Percentiles rank a stretch among this genome's conserved stretches.
Evolutionary conservation across 2,888 invertebrate genomes (phyloP).

Genomic region (Papilio protenor): DNA sequence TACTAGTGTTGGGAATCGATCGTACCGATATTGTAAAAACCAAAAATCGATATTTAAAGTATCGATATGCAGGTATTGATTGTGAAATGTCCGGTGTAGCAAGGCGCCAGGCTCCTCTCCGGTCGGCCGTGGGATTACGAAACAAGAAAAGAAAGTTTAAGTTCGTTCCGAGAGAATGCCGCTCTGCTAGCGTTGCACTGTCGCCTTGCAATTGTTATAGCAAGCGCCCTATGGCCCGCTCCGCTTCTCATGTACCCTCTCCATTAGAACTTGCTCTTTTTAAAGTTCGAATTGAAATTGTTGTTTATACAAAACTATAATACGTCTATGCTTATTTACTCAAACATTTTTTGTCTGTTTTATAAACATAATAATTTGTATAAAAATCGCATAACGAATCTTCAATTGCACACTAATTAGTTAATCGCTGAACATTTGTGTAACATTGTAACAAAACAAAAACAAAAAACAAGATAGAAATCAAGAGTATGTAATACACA

Average conservation of each 20-base stretch:
- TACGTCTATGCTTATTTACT: not conserved
- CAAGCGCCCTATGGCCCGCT: slow-evolving; percentile 58
- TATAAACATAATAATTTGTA: not conserved
- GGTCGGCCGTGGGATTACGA: slow-evolving; percentile 75
- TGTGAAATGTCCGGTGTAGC: slow-evolving; percentile 60
- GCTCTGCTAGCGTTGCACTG: slow-evolving; percentile 57
- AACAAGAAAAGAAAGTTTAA: slow-evolving; percentile 78
- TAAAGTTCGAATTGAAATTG: slow-evolving; percentile 31
- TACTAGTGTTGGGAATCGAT: not conserved
- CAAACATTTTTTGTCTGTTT: not conserved
- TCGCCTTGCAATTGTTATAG: slow-evolving; percentile 56
- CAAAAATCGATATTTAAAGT: slow-evolving; percentile 52
- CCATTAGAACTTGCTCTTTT: slow-evolving; percentile 64
- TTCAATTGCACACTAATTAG: slow-evolving; percentile 25
- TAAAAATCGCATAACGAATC: slow-evolving; percentile 8
- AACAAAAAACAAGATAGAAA: slow-evolving; percentile 42
- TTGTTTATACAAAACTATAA: not conserved
- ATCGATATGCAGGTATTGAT: slow-evolving; percentile 56
- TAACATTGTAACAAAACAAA: slow-evolving; percentile 32
- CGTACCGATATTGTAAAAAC: slow-evolving; percentile 42
- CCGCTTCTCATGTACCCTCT: slow-evolving; percentile 59
- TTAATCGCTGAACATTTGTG: slow-evolving; percentile 17
- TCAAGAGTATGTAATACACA: slow-evolving; percentile 45
- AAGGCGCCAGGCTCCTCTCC: slow-evolving; percentile 64
- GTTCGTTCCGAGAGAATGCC: slow-evolving; percentile 71